Percentiles rank a stretch among this genome's conserved stretches.
phyloP scores from a whole-genome alignment of 1,140 invertebrate genomes.

The Hetaerina americana region DNA sequence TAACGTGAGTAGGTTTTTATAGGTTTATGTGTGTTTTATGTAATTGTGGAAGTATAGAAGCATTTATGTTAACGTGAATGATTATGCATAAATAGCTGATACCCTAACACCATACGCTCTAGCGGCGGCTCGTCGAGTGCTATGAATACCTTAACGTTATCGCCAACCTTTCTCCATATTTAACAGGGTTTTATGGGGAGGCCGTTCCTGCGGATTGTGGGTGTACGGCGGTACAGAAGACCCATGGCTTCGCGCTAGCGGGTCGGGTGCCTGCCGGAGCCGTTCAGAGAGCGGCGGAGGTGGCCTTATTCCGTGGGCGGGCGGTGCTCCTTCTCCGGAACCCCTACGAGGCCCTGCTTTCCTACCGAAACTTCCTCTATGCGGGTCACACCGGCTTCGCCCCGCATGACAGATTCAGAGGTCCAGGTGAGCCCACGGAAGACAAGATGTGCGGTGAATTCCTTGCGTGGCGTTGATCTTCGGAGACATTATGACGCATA shows the following conservation, averaged over 20 bases:
- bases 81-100: too few relatives aligned
- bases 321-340: constrained; percentile 27
- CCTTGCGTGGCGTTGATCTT: too few relatives aligned
- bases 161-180: too few relatives aligned
- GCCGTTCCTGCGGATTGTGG: constrained; percentile 19
- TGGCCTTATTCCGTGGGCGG: constrained; percentile 16
- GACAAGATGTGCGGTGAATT: too few relatives aligned
- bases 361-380: constrained; percentile 26
- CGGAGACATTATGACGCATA: too few relatives aligned
- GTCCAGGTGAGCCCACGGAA: constrained; percentile 16
- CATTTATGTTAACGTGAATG: too few relatives aligned
- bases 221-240: constrained; percentile 26
- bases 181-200: constrained; percentile 25
- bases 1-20: too few relatives aligned
- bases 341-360: constrained; percentile 27
- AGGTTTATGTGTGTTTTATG: too few relatives aligned
- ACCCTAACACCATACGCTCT: too few relatives aligned
- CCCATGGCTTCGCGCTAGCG: constrained; percentile 21
- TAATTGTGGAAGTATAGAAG: too few relatives aligned
- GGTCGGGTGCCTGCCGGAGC: constrained; percentile 20
- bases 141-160: too few relatives aligned
- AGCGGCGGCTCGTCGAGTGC: too few relatives aligned
- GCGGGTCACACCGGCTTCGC: constrained; percentile 24
- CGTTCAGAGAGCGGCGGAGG: constrained; percentile 9
- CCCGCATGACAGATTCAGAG: constrained; percentile 12